Evolutionary conservation across 2,888 invertebrate genomes (phyloP).

Genomic region (Eucera pruinosa): DNA sequence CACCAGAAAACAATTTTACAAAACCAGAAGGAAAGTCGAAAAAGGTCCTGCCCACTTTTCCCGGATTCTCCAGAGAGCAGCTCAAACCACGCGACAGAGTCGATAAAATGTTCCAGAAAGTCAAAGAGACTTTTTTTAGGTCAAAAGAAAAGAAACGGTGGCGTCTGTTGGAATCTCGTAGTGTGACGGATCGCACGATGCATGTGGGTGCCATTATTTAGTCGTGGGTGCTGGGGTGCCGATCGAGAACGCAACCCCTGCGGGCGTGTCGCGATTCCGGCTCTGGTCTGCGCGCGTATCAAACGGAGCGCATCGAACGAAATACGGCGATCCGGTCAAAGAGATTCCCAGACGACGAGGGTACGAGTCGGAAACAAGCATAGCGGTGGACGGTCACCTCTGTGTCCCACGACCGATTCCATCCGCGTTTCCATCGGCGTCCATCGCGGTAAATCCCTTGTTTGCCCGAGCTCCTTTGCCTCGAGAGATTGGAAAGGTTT

Average conservation of each 20-base stretch:
- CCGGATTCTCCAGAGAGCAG: background rate
- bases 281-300: constrained; percentile 48
- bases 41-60: background rate
- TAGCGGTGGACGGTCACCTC: constrained; percentile 38
- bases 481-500: constrained; percentile 71
- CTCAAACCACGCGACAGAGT: too few species aligned
- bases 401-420: constrained; percentile 31
- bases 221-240: constrained; percentile 23
- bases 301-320: constrained; percentile 60
- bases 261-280: constrained; percentile 44
- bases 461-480: constrained; percentile 67
- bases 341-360: constrained; percentile 48
- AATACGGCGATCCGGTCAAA: constrained; percentile 51
- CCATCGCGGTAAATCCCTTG: constrained; percentile 61
- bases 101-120: background rate
- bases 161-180: constrained; percentile 1
- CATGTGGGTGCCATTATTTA: constrained; percentile 76
- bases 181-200: constrained; percentile 24
- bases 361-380: constrained; percentile 53
- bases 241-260: constrained; percentile 47
- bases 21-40: background rate
- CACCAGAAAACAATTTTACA: background rate
- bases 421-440: constrained; percentile 52
- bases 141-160: background rate
- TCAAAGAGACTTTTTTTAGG: background rate